Percentiles rank a stretch among this genome's conserved stretches.
phyloP scores from a whole-genome alignment of 2,797 vertebrate genomes.

The Cirrhinus mrigala region DNA sequence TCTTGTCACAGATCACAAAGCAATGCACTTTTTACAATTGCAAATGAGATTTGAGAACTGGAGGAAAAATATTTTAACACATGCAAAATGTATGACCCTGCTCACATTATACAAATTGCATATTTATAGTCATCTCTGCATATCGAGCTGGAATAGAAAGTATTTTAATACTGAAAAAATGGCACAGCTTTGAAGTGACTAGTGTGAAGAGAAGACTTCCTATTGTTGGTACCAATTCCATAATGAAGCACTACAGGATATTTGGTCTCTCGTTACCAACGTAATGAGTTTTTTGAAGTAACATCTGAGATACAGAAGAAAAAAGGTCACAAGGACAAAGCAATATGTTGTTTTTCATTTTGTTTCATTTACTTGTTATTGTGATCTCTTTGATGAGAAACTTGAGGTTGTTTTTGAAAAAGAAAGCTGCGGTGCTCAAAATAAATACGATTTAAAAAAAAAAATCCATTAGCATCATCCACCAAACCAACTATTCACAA shows the following conservation, averaged over 20 bases:
- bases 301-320: constrained; percentile 3
- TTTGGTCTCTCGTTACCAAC: constrained; percentile 6
- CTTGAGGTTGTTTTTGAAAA: constrained; percentile 9
- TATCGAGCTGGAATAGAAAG: neutral
- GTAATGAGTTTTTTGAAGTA: constrained; percentile 24
- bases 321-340: constrained; percentile 10
- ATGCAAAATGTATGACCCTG: neutral
- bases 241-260: neutral
- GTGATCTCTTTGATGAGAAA: constrained; percentile 18
- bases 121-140: constrained; percentile 8
- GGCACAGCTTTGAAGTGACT: neutral
- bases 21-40: neutral
- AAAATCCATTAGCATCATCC: neutral
- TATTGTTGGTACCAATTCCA: neutral
- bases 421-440: neutral
- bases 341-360: constrained; percentile 18
- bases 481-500: neutral
- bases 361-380: constrained; percentile 11
- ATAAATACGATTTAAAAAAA: neutral
- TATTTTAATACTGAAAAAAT: constrained; percentile 1
- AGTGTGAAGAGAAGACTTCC: neutral
- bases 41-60: neutral
- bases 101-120: neutral
- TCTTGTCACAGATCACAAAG: neutral
- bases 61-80: neutral